phyloP scores from a whole-genome alignment of 92 coral and sea anemone species.

The Paramuricea clavata region DNA sequence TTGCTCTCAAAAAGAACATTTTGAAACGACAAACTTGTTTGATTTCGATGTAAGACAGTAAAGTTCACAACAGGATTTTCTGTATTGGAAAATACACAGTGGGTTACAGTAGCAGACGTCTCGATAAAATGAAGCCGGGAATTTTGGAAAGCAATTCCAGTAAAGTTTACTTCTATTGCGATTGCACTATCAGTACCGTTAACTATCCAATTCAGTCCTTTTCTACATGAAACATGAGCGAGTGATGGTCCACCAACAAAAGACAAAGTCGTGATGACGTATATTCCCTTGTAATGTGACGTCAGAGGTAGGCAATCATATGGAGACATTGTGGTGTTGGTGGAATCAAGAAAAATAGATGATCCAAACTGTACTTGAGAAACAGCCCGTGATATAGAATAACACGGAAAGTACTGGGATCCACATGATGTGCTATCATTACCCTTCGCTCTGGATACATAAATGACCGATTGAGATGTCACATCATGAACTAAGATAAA shows the following conservation, averaged over 20 bases:
- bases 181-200: slow-evolving; percentile 13
- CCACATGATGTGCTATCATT: slow-evolving; percentile 47
- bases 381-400: slow-evolving; percentile 34
- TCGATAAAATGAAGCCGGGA: slow-evolving; percentile 51
- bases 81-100: slow-evolving; percentile 29
- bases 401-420: slow-evolving; percentile 39
- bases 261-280: slow-evolving; percentile 29
- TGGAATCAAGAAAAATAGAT: slow-evolving; percentile 36
- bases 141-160: slow-evolving; percentile 39
- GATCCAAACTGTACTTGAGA: background rate
- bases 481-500: background rate
- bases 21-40: background rate
- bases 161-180: slow-evolving; percentile 18
- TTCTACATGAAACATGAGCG: slow-evolving; percentile 31
- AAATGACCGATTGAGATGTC: background rate
- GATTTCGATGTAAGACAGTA: slow-evolving; percentile 16
- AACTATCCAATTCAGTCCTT: slow-evolving; percentile 39
- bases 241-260: slow-evolving; percentile 25
- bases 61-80: slow-evolving; percentile 26
- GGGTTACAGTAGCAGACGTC: slow-evolving; percentile 23
- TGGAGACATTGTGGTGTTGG: slow-evolving; percentile 25
- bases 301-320: slow-evolving; percentile 34
- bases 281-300: slow-evolving; percentile 26
- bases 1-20: slow-evolving; percentile 36
- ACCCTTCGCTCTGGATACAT: slow-evolving; percentile 41